Evolutionary conservation across 2,888 invertebrate genomes (phyloP).

Genomic region (Platycheirus rosarum): DNA sequence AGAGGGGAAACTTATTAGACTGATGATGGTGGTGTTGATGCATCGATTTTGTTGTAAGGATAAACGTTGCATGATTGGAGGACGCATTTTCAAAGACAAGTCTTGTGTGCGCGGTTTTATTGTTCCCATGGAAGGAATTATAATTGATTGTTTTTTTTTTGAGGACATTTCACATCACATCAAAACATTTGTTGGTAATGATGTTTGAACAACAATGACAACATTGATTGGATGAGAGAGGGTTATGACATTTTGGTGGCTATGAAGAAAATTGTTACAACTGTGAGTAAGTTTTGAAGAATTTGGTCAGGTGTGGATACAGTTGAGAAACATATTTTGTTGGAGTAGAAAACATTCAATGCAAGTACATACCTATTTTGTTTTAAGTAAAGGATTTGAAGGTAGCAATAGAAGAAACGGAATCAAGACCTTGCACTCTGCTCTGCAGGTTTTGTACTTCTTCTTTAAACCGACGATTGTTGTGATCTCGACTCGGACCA

Average conservation of each 20-base stretch:
- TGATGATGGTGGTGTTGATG: conserved; percentile 28
- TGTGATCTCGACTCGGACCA: too few species aligned
- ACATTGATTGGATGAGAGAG: conserved; percentile 2
- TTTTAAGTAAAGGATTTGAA: too few species aligned
- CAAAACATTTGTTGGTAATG: conserved; percentile 56
- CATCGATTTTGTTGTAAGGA: conserved; percentile 31
- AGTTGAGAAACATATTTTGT: too few species aligned
- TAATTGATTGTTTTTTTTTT: conserved; percentile 67
- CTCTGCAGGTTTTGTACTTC: too few species aligned
- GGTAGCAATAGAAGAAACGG: too few species aligned
- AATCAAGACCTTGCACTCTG: too few species aligned
- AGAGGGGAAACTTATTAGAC: conserved; percentile 15
- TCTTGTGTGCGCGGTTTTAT: conserved; percentile 45
- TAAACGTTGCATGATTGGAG: conserved; percentile 59
- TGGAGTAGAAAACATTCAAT: too few species aligned
- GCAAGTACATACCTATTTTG: too few species aligned
- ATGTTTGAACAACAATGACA: conserved; percentile 30
- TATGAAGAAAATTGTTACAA: background rate
- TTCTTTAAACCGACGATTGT: too few species aligned
- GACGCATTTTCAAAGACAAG: conserved; percentile 45
- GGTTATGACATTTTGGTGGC: background rate
- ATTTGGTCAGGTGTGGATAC: conserved; percentile 1
- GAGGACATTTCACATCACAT: conserved; percentile 52
- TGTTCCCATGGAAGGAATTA: conserved; percentile 52
- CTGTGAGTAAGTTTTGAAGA: background rate